phyloP scores from a whole-genome alignment of 2,888 invertebrate genomes.

The Lasioglossum lativentre region DNA sequence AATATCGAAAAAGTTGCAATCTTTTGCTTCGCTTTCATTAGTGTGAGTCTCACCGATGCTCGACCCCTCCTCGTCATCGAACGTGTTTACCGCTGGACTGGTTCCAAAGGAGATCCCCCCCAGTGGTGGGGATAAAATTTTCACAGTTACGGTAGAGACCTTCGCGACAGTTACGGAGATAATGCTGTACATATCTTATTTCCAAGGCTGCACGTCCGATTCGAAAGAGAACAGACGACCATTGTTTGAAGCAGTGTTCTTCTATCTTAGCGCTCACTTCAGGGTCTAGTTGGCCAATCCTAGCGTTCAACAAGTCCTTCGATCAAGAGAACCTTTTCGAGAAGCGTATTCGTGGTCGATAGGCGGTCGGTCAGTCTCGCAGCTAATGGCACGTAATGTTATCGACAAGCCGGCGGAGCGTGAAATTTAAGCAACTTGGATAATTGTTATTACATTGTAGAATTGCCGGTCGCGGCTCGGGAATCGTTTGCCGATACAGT shows the following conservation, averaged over 20 bases:
- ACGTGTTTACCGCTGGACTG: no score
- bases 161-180: no score
- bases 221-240: neutral
- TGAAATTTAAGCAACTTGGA: conserved; percentile 53
- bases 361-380: neutral
- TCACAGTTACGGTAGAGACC: no score
- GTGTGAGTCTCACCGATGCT: no score
- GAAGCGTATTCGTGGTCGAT: conserved; percentile 3
- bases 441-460: conserved; percentile 59
- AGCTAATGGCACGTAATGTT: conserved; percentile 26
- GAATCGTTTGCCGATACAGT: conserved; percentile 27
- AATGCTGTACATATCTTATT: no score
- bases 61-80: no score
- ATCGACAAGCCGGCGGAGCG: conserved; percentile 41
- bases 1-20: no score
- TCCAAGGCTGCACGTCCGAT: neutral
- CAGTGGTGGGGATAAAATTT: no score
- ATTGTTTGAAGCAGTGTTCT: neutral
- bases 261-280: neutral
- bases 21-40: no score
- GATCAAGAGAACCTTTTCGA: conserved; percentile 10
- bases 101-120: no score
- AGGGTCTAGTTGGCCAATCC: conserved; percentile 29
- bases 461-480: conserved; percentile 16
- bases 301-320: neutral